A percentile compares a stretch with the other conserved stretches of the same genome.
These are phyloP conservation scores for Echiichthys vipera DNA, from an alignment of 2,797 vertebrate genomes.

Conservation along the genomic window DNA sequence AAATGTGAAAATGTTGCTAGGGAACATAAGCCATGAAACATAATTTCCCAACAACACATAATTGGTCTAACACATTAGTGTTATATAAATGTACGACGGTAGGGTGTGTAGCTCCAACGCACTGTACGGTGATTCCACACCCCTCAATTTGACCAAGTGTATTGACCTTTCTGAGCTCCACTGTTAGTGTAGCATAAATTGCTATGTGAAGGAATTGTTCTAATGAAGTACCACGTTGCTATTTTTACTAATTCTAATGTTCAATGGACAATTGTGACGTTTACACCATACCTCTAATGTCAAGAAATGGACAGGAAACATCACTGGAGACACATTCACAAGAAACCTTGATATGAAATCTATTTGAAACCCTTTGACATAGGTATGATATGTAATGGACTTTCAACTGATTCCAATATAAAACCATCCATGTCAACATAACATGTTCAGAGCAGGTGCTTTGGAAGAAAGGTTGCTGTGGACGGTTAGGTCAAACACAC, in stretches of 20 bases:
- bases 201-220: not conserved
- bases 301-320: too few species aligned
- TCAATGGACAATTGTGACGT: not conserved
- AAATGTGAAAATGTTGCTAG: not conserved
- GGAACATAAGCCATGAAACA: too few species aligned
- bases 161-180: constrained; percentile 3
- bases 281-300: too few species aligned
- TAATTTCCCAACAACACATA: not conserved
- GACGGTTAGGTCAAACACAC: too few species aligned
- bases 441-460: too few species aligned
- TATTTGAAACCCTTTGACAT: too few species aligned
- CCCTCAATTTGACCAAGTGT: not conserved
- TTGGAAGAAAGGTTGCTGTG: too few species aligned
- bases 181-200: not conserved
- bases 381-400: too few species aligned
- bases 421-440: too few species aligned
- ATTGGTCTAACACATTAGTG: not conserved
- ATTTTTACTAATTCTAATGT: not conserved
- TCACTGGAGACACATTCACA: too few species aligned
- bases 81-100: not conserved
- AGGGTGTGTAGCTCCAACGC: not conserved
- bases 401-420: too few species aligned
- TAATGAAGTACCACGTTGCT: not conserved
- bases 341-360: too few species aligned
- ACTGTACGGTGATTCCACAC: not conserved